Evolutionary conservation across 2,888 invertebrate genomes (phyloP), one percentile per base, ranked within the genome.

Genomic region (Ferrisia virgata): DNA sequence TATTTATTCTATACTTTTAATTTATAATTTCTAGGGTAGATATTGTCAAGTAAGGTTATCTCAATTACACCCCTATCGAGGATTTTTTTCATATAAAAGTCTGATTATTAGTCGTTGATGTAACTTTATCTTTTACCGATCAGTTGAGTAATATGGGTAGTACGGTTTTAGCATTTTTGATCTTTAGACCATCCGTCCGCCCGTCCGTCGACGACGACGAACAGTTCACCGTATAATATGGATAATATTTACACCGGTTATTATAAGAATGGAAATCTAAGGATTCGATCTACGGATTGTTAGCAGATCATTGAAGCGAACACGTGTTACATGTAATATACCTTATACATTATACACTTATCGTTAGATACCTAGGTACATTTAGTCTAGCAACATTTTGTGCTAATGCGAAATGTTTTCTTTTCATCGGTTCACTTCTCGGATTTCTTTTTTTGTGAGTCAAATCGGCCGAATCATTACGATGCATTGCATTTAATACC

Each of bases 221-320:
- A 28, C 64, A 8, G 64, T 13, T 64, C 64, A 28, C 8, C 4
- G 64, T 76, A 36, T 69, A 22, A 53, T 40, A 40, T 11, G 6
- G 13, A n/a, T 53, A 53, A 22, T 53, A 53, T 22, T 6, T 43
- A 69, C 3, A 28, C 72, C 72, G 72, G 53, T 39, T 78, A 22
- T 69, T n/a, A 15, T n/a, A 39, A 80, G 80, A 80, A 80, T 80
- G 80, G n/a, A 80, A 80, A 80, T 80, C 80, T 80, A 47, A 39
- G 47, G 80, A 80, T 80, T 47, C 53, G 47, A 80, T 80, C 80
- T 80, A 53, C 15, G 53, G 80, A 80, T 80, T 80, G 47, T 80
- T 47, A 80, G 80, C 80, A 80, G 80, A 80, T 80, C 80, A 80
- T 47, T 53, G 80, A 80, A 80, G 80, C 80, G 80, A 80, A 80